phyloP scores from a whole-genome alignment of 2,113 vertebrate genomes.

The Cariama cristata region DNA sequence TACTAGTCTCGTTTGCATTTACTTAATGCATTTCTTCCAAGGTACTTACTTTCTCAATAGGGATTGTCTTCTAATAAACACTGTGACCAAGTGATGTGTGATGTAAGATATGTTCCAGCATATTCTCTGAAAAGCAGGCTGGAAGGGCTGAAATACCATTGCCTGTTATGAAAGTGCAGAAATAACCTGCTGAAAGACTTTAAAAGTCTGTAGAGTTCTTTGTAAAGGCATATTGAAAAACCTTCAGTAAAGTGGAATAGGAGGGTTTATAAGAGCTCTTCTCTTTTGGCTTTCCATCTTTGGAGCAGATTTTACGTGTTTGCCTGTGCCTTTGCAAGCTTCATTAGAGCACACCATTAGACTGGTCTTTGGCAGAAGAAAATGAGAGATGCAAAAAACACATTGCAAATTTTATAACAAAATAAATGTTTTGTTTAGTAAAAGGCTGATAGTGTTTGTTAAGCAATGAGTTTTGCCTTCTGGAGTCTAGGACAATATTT shows the following conservation, averaged over 20 bases:
- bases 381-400: background rate
- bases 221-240: background rate
- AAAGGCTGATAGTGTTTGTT: background rate
- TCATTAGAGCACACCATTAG: background rate
- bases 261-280: background rate
- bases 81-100: background rate
- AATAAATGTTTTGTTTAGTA: background rate
- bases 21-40: constrained; percentile 50
- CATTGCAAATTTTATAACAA: background rate
- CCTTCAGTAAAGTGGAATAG: background rate
- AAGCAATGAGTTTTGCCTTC: background rate
- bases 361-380: background rate
- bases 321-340: background rate
- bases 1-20: constrained; percentile 19
- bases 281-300: background rate
- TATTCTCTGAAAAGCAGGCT: background rate
- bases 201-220: background rate
- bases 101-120: background rate
- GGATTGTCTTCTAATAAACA: background rate
- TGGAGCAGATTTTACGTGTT: background rate
- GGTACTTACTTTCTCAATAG: background rate
- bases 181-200: background rate
- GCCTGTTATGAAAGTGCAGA: background rate
- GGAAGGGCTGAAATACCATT: background rate
- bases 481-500: background rate